Percentiles rank a stretch among this genome's conserved stretches.
phyloP scores from a whole-genome alignment of 2,797 vertebrate genomes.

The Pangasius macronema region DNA sequence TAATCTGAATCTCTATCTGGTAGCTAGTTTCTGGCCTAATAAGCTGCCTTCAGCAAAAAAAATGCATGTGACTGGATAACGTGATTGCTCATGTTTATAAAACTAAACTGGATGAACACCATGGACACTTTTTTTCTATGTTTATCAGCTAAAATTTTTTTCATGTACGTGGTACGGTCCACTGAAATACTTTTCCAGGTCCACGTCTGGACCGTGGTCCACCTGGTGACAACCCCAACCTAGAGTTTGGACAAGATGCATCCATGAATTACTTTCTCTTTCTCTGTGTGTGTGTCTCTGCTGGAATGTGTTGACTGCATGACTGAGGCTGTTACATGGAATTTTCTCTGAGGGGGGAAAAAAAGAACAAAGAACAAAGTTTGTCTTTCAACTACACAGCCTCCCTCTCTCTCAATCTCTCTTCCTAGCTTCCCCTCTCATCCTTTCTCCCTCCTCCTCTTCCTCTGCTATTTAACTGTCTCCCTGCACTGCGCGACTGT shows the following conservation, averaged over 20 bases:
- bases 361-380: conserved; percentile 72
- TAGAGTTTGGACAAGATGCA: conserved; percentile 48
- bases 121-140: neutral
- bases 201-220: neutral
- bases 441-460: conserved; percentile 49
- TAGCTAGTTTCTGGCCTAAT: neutral
- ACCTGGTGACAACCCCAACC: conserved; percentile 2
- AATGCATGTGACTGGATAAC: neutral
- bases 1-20: neutral
- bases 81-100: too few species aligned
- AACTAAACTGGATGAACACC: too few species aligned
- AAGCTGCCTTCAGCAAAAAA: neutral
- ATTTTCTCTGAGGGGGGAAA: conserved; percentile 57
- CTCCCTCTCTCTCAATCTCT: conserved; percentile 15
- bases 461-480: conserved; percentile 43
- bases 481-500: conserved; percentile 62
- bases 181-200: neutral
- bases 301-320: conserved; percentile 52
- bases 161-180: neutral
- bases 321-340: conserved; percentile 47
- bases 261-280: neutral
- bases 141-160: neutral
- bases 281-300: conserved; percentile 3
- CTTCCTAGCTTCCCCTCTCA: conserved; percentile 54
- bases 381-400: conserved; percentile 68